phyloP scores from a whole-genome alignment of 37 sponge, comb jelly and placozoan genomes.

The Agelas oroides region DNA sequence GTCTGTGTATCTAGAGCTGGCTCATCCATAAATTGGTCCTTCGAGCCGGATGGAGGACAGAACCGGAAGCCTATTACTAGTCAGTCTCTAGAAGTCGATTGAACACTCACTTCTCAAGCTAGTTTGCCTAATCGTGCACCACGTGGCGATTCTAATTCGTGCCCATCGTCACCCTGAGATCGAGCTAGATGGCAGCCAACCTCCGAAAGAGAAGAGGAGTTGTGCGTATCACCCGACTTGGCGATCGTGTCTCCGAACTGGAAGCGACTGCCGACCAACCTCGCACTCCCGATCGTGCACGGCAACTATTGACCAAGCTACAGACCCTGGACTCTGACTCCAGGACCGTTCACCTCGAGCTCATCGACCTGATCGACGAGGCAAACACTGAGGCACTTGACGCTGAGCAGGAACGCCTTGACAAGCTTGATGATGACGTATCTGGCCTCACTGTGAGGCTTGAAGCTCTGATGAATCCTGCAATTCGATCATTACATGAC shows the following conservation, averaged over 20 bases:
- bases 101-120: too few species aligned
- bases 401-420: slow-evolving; percentile 26
- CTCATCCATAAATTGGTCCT: slow-evolving; percentile 59
- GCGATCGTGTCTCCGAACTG: slow-evolving; percentile 16
- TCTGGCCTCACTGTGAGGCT: background rate
- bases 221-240: slow-evolving; percentile 33
- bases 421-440: slow-evolving; percentile 46
- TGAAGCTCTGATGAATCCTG: background rate
- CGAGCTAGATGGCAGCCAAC: background rate
- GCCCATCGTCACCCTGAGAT: background rate
- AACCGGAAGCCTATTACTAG: background rate
- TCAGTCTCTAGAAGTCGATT: too few species aligned
- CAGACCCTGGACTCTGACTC: slow-evolving; percentile 28
- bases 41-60: slow-evolving; percentile 29
- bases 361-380: slow-evolving; percentile 44
- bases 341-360: slow-evolving; percentile 23
- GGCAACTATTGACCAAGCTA: slow-evolving; percentile 31
- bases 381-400: slow-evolving; percentile 2
- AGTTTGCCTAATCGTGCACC: too few species aligned
- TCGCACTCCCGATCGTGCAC: slow-evolving; percentile 35
- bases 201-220: slow-evolving; percentile 40
- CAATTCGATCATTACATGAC: too few species aligned
- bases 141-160: slow-evolving; percentile 16
- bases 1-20: slow-evolving; percentile 54
- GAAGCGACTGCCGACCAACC: slow-evolving; percentile 43